Evolutionary conservation across 92 coral and sea anemone genomes (phyloP).

Genomic region (Montipora capitata): DNA sequence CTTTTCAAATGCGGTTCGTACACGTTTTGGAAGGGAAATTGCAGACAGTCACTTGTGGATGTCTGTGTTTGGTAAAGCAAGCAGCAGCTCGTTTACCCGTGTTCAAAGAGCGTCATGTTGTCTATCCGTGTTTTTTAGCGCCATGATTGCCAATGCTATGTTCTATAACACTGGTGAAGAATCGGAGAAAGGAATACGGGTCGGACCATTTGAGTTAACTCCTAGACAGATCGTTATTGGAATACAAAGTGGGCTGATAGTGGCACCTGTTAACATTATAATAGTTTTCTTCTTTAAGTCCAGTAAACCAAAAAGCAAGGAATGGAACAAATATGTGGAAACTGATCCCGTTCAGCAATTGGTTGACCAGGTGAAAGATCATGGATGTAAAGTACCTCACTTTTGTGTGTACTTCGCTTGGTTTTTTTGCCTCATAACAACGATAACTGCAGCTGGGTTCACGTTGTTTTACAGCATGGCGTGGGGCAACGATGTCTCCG

Average conservation of each 20-base stretch:
- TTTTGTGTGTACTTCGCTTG: slow-evolving; percentile 77
- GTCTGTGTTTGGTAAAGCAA: slow-evolving; percentile 64
- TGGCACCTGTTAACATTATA: slow-evolving; percentile 64
- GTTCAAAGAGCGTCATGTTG: slow-evolving; percentile 81
- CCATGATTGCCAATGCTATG: slow-evolving; percentile 75
- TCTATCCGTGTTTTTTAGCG: slow-evolving; percentile 47
- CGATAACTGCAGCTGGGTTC: slow-evolving; percentile 64
- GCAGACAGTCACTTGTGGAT: slow-evolving; percentile 80
- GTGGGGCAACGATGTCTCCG: slow-evolving; percentile 77
- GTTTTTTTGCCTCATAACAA: slow-evolving; percentile 61
- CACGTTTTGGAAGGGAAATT: slow-evolving; percentile 51
- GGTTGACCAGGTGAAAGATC: neutral
- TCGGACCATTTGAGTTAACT: slow-evolving; percentile 75
- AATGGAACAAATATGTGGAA: slow-evolving; percentile 3
- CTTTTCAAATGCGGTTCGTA: slow-evolving; percentile 57
- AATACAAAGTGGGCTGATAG: slow-evolving; percentile 72
- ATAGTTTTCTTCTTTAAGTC: slow-evolving; percentile 47
- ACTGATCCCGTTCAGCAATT: neutral
- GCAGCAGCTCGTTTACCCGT: slow-evolving; percentile 56
- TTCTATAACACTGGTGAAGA: slow-evolving; percentile 64
- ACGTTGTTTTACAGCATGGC: slow-evolving; percentile 79
- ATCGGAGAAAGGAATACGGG: slow-evolving; percentile 25
- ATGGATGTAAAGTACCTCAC: slow-evolving; percentile 68
- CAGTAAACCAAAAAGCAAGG: slow-evolving; percentile 19
- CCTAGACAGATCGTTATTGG: slow-evolving; percentile 67